Base-by-base conservation (phyloP, 2,888 invertebrate species). In the Subacronicta megacephala region DNA sequence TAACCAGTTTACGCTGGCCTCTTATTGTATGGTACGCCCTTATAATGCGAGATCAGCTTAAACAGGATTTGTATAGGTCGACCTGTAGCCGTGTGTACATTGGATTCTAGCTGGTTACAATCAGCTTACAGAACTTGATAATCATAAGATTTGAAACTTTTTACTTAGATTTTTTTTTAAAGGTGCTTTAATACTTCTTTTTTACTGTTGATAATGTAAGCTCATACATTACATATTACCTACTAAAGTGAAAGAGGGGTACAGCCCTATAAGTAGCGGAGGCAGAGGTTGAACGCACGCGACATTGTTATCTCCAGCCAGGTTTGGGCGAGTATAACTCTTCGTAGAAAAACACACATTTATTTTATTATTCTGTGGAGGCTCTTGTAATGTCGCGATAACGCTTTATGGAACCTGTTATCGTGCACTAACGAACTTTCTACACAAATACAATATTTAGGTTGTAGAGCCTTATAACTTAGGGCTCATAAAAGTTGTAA, bases 291-390 rank as follows among this genome's bases (percentile, higher is more conserved):
- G 90, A 87, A 89, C 84, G 90, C 84, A 89, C 89, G 88, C 84
- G 87, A 88, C 92, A 92, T 91, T 93, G 92, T 94, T 93, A 93
- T 93, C 93, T 90, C 81, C 77, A 43, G 75, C 81, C 85, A 84
- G 85, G 85, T 90, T 90, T 87, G 85, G 90, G 85, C 85, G 85
- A 89, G 89, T 89, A 91, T 88, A 92, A 90, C 81, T 84, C 78
- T 93, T 92, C 92, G 88, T 89, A 91, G 93, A 93, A 93, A 81
- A 90, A 88, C 77, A 74, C 82, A 88, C 87, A 90, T 91, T 89
- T 90, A 90, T 89, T 91, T 92, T 93, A 89, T 92, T 90, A 89
- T 92, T 90, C 87, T 84, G 82, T 79, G 79, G 85, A 84, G 85
- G 81, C 79, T 83, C 82, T 85, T 87, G 84, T 84, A 79, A 81